Conservation (phyloP, 2,888 invertebrate genomes). For the Drosophila algonquin region DNA sequence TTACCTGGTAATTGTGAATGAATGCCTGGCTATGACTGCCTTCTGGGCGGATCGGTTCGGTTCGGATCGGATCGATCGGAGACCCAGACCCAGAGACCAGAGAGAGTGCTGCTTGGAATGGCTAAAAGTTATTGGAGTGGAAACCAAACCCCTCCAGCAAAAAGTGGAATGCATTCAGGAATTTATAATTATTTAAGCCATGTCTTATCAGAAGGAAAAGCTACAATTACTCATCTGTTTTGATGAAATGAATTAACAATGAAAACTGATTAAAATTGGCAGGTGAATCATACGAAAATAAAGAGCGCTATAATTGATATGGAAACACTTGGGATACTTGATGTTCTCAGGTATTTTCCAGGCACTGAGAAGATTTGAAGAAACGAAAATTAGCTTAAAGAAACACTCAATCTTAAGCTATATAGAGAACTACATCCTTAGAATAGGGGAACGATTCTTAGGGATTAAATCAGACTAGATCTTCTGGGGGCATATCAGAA, state of each 20-base stretch:
- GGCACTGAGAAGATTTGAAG: too few species aligned
- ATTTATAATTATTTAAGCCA: neutral
- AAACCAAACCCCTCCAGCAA: slow-evolving; percentile 23
- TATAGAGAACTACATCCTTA: too few species aligned
- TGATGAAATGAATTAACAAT: neutral
- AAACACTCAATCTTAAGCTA: too few species aligned
- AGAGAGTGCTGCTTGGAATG: slow-evolving; percentile 13
- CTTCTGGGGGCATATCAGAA: too few species aligned
- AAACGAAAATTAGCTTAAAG: too few species aligned
- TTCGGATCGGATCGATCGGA: slow-evolving; percentile 9
- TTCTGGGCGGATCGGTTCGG: slow-evolving; percentile 38
- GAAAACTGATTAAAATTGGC: slow-evolving; percentile 17
- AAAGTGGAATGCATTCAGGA: neutral
- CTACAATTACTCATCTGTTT: slow-evolving; percentile 23
- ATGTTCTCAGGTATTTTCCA: neutral
- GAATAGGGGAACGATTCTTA: too few species aligned
- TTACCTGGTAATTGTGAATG: slow-evolving; percentile 41
- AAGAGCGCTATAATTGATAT: neutral
- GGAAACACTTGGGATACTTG: neutral
- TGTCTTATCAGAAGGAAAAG: neutral
- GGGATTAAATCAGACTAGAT: too few species aligned
- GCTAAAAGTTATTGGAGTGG: slow-evolving; percentile 42
- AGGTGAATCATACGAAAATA: slow-evolving; percentile 16
- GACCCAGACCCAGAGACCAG: slow-evolving; percentile 11
- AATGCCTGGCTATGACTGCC: slow-evolving; percentile 15